Conservation (phyloP, 2,888 invertebrate genomes). For the Theretra japonica region DNA sequence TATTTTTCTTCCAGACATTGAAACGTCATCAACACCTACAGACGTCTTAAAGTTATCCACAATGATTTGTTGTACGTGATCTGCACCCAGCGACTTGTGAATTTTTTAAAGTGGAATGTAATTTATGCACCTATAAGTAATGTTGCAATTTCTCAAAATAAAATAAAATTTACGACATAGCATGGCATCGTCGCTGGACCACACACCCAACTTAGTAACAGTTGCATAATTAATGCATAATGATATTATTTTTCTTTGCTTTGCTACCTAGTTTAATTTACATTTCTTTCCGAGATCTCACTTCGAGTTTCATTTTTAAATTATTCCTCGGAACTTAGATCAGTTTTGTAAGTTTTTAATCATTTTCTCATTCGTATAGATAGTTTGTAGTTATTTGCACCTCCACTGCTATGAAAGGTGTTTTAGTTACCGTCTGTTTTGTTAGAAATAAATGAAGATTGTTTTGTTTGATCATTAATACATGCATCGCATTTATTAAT, state of each 20-base stretch:
- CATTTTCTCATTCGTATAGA: conserved; percentile 37
- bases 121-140: not conserved
- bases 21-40: no score
- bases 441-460: not conserved
- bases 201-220: conserved; percentile 36
- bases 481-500: no score
- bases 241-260: conserved; percentile 55
- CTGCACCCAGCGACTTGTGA: not conserved
- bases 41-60: no score
- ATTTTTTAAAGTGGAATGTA: no score
- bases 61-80: no score
- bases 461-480: not conserved
- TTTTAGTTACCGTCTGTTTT: not conserved
- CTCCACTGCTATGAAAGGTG: not conserved
- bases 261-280: conserved; percentile 52
- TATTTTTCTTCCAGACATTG: no score
- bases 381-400: conserved; percentile 38
- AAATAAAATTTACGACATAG: not conserved
- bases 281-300: conserved; percentile 44
- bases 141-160: not conserved
- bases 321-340: conserved; percentile 45
- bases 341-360: conserved; percentile 43
- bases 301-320: conserved; percentile 49
- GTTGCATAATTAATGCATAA: conserved; percentile 54
- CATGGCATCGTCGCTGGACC: conserved; percentile 13